Conservation (phyloP, 2,888 invertebrate species). For the Noctua janthina region DNA sequence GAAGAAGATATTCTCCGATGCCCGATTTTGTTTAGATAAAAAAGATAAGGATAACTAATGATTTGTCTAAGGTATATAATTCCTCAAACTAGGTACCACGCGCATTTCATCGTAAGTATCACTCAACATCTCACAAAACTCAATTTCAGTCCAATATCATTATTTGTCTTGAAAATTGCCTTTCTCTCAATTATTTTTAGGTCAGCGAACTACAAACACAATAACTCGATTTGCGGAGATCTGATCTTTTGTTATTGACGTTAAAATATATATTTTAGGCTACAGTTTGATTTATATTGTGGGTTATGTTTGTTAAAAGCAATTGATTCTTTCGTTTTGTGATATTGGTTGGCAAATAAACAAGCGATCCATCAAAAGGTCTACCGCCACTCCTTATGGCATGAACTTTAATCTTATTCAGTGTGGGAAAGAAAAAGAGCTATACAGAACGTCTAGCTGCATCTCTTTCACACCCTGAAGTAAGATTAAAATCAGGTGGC, state of each 20-base stretch:
- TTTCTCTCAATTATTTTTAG: constrained; percentile 60
- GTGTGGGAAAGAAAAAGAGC: neutral
- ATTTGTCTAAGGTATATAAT: neutral
- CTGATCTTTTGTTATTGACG: constrained; percentile 51
- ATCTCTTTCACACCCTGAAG: neutral
- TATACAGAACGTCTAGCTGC: neutral
- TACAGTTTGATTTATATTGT: constrained; percentile 4
- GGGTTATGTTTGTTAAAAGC: neutral
- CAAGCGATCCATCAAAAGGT: neutral
- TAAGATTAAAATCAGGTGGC: neutral
- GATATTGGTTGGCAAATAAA: neutral
- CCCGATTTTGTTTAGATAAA: neutral
- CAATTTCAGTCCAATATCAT: constrained; percentile 56
- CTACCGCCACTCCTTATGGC: neutral
- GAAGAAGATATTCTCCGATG: neutral
- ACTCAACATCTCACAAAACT: constrained; percentile 34
- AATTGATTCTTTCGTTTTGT: neutral
- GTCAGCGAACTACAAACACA: constrained; percentile 56
- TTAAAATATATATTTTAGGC: constrained; percentile 27
- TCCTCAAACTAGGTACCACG: constrained; percentile 8
- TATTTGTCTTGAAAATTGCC: constrained; percentile 65
- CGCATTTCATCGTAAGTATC: constrained; percentile 18
- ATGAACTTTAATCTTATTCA: neutral
- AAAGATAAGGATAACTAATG: neutral
- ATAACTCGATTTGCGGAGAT: constrained; percentile 50